Evolutionary conservation across 2,113 vertebrate species (phyloP).

Genomic region (Empidonax traillii): DNA sequence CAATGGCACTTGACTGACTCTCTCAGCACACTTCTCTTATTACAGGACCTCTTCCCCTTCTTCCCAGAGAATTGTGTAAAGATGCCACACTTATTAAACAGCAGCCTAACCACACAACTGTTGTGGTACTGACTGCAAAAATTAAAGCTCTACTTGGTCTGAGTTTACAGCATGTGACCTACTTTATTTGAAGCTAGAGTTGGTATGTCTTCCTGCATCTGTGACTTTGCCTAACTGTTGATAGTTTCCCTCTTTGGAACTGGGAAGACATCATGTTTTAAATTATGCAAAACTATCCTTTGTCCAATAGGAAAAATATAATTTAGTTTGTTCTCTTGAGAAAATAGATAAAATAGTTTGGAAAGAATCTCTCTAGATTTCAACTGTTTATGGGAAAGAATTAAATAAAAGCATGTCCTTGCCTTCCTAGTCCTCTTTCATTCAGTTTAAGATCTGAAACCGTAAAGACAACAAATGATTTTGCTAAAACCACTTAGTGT

Average conservation of each 20-base stretch:
- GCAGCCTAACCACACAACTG: slow-evolving; percentile 21
- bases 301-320: not conserved
- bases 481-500: not conserved
- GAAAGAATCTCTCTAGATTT: not conserved
- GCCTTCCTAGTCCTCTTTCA: not conserved
- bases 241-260: not conserved
- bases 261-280: not conserved
- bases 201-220: slow-evolving; percentile 7
- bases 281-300: not conserved
- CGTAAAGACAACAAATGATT: not conserved
- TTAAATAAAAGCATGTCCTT: not conserved
- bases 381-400: not conserved
- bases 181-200: slow-evolving; percentile 53
- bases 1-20: not conserved
- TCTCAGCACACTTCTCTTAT: not conserved
- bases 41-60: not conserved
- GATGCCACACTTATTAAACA: slow-evolving; percentile 7
- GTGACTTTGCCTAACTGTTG: not conserved
- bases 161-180: slow-evolving; percentile 25
- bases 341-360: not conserved
- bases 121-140: not conserved
- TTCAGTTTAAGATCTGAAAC: not conserved
- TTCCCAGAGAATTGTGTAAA: not conserved
- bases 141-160: slow-evolving; percentile 6
- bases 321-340: not conserved